Evolutionary conservation across 1,140 invertebrate species (phyloP), one percentile per base, ranked within the genome.

Genomic region (Lepidurus apus): DNA sequence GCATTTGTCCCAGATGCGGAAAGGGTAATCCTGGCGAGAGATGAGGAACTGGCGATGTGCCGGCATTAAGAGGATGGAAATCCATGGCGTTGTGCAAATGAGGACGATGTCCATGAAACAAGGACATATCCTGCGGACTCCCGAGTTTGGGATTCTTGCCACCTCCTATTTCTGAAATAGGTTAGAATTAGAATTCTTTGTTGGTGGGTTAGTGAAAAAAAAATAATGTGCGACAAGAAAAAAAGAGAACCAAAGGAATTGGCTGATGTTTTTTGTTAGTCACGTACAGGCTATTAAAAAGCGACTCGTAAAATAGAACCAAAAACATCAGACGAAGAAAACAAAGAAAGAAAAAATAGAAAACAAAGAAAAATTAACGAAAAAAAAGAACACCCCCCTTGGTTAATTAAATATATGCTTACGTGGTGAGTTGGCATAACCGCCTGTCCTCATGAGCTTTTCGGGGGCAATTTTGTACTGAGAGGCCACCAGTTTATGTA

Each of bases 381-480:
- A 75, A 24, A 42, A 42, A 77, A 8, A 21, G 1, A 11, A 9
- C 7, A 17, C 47, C 74, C 65, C 42, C 4, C 17, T 78, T 42
- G 74, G 42, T 34, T 34, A 65, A 17, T 11, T 4, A 17, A 17
- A 65, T 65, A 3, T 65, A 65, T 47, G 81, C 81, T 83, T 89
- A 92, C 91, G 90, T 85, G 92, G 91, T 86, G 90, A 91, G 86
- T 91, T 93, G 83, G 93, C 93, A 87, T 95, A 96, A 85, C 94
- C 94, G 83, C 94, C 94, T 78, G 94, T 97, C 84, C 95, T 89
- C 95, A 97, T 96, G 24, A 97, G 87, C 84, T 97, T 96, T 85
- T 98, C 96, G 8, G 96, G 95, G 2, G 95, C 95, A 65, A 98
- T 98, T 88, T 97, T 98, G 86, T 98, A 98, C 87, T 98, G 97